Evolutionary conservation across 2,797 vertebrate genomes (phyloP).

Genomic region (Diplodus puntazzo): DNA sequence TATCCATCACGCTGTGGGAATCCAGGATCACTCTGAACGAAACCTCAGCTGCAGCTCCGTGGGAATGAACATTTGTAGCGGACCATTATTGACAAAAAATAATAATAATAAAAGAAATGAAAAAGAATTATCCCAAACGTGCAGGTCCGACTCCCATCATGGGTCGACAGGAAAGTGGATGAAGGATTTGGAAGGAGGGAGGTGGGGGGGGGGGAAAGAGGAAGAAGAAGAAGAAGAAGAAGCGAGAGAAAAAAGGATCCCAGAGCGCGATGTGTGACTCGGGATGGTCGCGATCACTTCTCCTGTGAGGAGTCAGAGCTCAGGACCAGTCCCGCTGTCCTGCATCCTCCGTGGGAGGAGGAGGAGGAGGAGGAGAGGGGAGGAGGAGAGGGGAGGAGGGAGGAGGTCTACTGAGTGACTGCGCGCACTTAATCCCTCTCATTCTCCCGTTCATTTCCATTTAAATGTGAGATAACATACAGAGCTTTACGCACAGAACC

Average conservation of each 20-base stretch:
- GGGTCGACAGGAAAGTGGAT: neutral
- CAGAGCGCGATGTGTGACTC: constrained; percentile 15
- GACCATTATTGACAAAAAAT: constrained; percentile 60
- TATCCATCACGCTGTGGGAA: constrained; percentile 80
- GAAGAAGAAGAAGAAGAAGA: neutral
- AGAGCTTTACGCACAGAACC: neutral
- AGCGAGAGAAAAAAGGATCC: constrained; percentile 9
- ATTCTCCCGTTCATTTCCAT: neutral
- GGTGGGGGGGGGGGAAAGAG: too few relatives aligned
- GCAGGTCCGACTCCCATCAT: constrained; percentile 30
- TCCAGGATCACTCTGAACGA: constrained; percentile 50
- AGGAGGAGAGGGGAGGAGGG: neutral
- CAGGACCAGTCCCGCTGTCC: constrained; percentile 53
- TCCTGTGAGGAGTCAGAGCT: constrained; percentile 50
- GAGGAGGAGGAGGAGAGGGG: neutral
- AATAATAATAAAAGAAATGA: neutral
- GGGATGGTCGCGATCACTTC: constrained; percentile 35
- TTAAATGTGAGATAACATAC: neutral
- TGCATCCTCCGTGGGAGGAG: constrained; percentile 61
- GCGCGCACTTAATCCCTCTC: neutral
- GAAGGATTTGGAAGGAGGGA: neutral
- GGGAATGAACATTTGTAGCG: constrained; percentile 63
- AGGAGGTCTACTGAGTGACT: neutral
- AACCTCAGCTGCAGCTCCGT: constrained; percentile 74
- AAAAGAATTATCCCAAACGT: constrained; percentile 47